Conservation (phyloP, 2,113 vertebrate species). For the Bubo scandiacus region DNA sequence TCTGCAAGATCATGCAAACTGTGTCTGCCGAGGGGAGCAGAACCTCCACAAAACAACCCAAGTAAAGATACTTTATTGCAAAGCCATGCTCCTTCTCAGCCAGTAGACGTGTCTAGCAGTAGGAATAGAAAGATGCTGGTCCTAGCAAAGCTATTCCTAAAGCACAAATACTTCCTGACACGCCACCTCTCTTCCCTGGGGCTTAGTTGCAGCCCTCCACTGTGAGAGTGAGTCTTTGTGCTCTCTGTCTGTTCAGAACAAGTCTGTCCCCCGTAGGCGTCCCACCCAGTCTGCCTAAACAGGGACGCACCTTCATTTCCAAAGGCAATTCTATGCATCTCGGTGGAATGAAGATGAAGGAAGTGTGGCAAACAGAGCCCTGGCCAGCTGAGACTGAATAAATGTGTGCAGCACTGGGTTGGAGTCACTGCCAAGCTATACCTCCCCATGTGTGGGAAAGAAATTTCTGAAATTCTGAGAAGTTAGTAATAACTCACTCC, state of each 20-base stretch:
- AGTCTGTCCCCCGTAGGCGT: background rate
- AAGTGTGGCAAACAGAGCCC: background rate
- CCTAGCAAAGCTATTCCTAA: background rate
- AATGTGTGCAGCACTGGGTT: rapidly evolving
- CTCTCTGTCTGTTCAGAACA: background rate
- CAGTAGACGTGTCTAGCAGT: background rate
- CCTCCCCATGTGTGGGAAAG: background rate
- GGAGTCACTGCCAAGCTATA: background rate
- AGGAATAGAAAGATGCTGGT: background rate
- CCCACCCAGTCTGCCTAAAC: background rate
- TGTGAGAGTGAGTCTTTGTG: background rate
- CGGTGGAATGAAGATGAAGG: background rate
- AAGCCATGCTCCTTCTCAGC: background rate
- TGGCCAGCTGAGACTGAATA: background rate
- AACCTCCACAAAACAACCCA: background rate
- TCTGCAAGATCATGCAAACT: background rate
- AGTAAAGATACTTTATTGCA: background rate
- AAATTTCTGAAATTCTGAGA: background rate
- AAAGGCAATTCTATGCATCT: background rate
- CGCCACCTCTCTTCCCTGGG: background rate
- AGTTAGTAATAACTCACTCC: background rate
- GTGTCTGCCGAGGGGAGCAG: background rate
- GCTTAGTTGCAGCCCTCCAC: background rate
- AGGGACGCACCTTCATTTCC: background rate
- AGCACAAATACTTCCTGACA: background rate